Conservation (phyloP, 2,888 invertebrate species). For the Cecidostiba fungosa region DNA sequence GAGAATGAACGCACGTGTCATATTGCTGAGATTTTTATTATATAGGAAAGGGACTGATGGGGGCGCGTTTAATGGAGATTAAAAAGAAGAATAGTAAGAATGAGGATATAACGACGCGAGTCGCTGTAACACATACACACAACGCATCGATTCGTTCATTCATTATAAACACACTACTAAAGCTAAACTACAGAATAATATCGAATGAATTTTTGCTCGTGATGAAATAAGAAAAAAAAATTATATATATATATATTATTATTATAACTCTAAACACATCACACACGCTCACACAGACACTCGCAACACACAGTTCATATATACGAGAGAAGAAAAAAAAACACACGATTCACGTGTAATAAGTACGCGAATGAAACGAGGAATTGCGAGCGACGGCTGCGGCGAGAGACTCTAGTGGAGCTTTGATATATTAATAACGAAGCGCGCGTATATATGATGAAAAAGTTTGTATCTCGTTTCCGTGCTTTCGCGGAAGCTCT, state of each 20-base stretch:
- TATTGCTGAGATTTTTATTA: constrained; percentile 71
- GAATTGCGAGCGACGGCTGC: constrained; percentile 31
- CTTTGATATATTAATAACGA: constrained; percentile 47
- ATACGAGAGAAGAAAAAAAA: neutral
- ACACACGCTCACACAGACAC: neutral
- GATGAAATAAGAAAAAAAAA: constrained; percentile 19
- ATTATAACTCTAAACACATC: neutral
- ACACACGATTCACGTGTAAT: constrained; percentile 27
- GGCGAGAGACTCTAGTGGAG: constrained; percentile 50
- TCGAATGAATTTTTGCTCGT: constrained; percentile 38
- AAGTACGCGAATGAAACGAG: constrained; percentile 44
- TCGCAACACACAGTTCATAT: neutral
- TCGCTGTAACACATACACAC: constrained; percentile 32
- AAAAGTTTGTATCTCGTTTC: constrained; percentile 43
- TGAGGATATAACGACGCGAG: constrained; percentile 37
- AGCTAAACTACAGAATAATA: constrained; percentile 25
- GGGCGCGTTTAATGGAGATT: constrained; percentile 52
- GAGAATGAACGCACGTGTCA: constrained; percentile 67
- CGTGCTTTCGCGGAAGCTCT: constrained; percentile 30
- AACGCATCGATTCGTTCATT: constrained; percentile 29
- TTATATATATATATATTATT: neutral
- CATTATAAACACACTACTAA: constrained; percentile 20
- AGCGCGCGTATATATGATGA: neutral
- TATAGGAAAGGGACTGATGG: constrained; percentile 36
- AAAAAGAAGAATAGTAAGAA: constrained; percentile 57